Conservation (phyloP, 2,113 vertebrate species). For the Paratilapia polleni region DNA sequence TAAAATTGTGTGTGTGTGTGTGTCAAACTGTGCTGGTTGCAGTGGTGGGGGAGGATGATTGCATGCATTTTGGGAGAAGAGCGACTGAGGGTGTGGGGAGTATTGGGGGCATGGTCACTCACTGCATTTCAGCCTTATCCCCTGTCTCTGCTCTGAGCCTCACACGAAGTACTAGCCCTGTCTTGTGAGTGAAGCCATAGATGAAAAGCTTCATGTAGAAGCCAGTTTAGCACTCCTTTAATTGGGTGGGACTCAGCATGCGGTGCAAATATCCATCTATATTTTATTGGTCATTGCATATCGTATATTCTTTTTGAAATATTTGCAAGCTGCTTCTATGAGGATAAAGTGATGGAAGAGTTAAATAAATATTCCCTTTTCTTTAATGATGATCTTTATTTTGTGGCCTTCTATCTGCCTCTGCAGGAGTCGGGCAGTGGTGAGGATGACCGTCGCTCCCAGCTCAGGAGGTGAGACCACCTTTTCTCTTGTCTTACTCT, state of each 20-base stretch:
- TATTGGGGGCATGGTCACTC: conserved; percentile 21
- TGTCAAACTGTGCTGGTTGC: conserved; percentile 24
- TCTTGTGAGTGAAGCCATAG: conserved; percentile 23
- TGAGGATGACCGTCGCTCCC: conserved; percentile 92
- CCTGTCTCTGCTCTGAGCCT: conserved; percentile 29
- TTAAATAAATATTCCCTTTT: background rate
- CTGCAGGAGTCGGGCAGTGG: conserved; percentile 92
- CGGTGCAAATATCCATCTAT: background rate
- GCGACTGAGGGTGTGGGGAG: background rate
- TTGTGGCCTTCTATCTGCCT: conserved; percentile 9
- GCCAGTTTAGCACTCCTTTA: background rate
- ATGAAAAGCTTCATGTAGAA: conserved; percentile 29
- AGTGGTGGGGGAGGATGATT: conserved; percentile 60
- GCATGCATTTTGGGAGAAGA: conserved; percentile 38
- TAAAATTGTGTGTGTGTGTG: conserved; percentile 44
- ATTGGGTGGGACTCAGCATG: conserved; percentile 26
- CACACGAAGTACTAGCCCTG: conserved; percentile 22
- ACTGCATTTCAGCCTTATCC: conserved; percentile 41
- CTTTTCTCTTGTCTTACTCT: conserved; percentile 25
- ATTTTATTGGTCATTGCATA: background rate
- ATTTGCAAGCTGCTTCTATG: background rate
- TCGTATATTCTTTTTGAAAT: conserved; percentile 6
- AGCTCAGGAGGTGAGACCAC: conserved; percentile 89
- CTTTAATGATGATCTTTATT: background rate
- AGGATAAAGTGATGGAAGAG: background rate